Evolutionary conservation across 1,140 invertebrate genomes (phyloP).

Genomic region (Stenopsyche tienmushanensis): DNA sequence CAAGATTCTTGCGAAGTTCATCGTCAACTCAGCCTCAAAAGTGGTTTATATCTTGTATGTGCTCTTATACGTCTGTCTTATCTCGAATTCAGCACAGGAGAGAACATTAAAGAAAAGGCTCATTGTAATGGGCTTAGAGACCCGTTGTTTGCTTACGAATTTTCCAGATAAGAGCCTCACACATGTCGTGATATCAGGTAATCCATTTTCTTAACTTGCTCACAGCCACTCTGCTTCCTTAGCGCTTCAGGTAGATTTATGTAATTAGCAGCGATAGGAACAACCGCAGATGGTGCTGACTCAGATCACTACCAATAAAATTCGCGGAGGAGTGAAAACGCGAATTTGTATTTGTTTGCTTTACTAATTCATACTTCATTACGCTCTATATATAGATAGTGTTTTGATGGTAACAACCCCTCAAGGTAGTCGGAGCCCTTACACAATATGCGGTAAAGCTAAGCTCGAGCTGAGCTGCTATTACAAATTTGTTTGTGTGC

Average conservation of each 20-base stretch:
- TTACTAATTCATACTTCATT: background rate
- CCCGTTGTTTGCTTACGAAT: background rate
- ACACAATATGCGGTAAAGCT: background rate
- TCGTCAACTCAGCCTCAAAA: too few relatives aligned
- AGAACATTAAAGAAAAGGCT: background rate
- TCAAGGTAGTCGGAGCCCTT: background rate
- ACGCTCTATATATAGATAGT: too few relatives aligned
- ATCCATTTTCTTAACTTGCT: slow-evolving; percentile 5
- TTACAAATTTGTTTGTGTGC: background rate
- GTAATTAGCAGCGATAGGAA: slow-evolving; percentile 12
- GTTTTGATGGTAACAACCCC: background rate
- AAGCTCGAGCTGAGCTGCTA: background rate
- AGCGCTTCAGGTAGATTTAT: slow-evolving; percentile 6
- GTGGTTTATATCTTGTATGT: too few relatives aligned
- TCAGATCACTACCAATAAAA: background rate
- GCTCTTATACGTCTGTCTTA: too few relatives aligned
- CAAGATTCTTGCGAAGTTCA: too few relatives aligned
- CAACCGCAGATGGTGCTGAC: background rate
- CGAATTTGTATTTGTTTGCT: background rate
- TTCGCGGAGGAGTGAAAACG: background rate
- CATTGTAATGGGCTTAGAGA: background rate
- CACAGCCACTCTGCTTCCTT: background rate
- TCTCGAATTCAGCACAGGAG: too few relatives aligned
- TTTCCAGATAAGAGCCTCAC: background rate
- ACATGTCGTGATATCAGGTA: slow-evolving; percentile 9